Conservation (phyloP, 2,888 invertebrate genomes). For the Polia nebulosa region DNA sequence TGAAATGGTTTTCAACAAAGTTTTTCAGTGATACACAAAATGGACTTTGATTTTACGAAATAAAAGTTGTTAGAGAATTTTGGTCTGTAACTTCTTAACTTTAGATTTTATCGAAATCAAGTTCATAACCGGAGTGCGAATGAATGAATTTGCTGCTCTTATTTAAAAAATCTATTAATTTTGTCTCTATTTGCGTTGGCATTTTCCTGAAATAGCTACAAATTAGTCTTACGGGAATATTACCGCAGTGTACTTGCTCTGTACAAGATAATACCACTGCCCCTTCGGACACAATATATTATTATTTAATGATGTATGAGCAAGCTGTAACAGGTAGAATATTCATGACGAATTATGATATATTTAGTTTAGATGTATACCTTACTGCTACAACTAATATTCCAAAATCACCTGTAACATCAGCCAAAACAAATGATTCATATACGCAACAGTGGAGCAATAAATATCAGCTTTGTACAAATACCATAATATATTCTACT, state of each 20-base stretch:
- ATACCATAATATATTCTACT: conserved; percentile 24
- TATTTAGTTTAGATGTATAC: conserved; percentile 22
- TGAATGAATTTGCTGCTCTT: neutral
- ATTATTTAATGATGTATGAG: conserved; percentile 44
- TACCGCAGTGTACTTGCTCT: conserved; percentile 20
- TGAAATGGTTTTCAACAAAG: conserved; percentile 21
- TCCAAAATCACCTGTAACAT: conserved; percentile 13
- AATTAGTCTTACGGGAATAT: conserved; percentile 23
- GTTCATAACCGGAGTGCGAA: neutral
- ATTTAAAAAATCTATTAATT: neutral
- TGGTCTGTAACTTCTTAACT: conserved; percentile 17
- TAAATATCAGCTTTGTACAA: conserved; percentile 30
- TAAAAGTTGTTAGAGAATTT: conserved; percentile 31
- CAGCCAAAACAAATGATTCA: conserved; percentile 15
- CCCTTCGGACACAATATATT: conserved; percentile 38
- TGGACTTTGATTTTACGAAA: conserved; percentile 30
- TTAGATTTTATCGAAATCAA: conserved; percentile 18
- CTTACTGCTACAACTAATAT: conserved; percentile 22
- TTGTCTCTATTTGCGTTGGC: no score
- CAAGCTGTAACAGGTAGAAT: conserved; percentile 38
- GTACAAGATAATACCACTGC: conserved; percentile 41
- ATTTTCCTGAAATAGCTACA: conserved; percentile 16
- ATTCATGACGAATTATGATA: conserved; percentile 46
- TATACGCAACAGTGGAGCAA: conserved; percentile 8
- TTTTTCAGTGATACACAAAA: conserved; percentile 43